Base-by-base conservation (phyloP, 2,113 vertebrate genomes). In the Dinomys branickii region DNA sequence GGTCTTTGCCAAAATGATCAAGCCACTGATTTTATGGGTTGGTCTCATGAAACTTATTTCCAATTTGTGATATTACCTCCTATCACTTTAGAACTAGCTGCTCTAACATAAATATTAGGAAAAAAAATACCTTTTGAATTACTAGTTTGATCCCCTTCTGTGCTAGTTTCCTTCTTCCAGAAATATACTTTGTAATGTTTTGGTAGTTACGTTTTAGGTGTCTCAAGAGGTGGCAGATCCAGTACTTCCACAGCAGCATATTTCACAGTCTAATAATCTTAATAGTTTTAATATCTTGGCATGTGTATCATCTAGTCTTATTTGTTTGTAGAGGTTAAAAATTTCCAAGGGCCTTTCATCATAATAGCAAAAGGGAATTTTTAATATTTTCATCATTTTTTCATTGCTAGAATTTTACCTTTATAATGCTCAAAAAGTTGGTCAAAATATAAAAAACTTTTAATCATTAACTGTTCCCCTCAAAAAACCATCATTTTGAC, bases 241-340 rank as follows among this genome's bases (percentile, higher is more conserved):
- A 86, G 86, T 52, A 92, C 86, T 97, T 97, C 56, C 38, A 96
- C 88, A 35, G 92, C 91, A 94, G 81, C 89, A 90, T 93, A 97
- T 97, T 96, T 97, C 94, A 97, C 83, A 95, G 73, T 90, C 90
- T 96, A 88, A 91, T 98, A 96, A 97, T 94, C 73, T 94, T 96
- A 95, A 96, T 93, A 95, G 91, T 75, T 90, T 91, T 93, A 94
- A 95, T 96, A 96, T 75, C 93, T 86, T 93, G 61, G 50, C 95
- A 97, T 96, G 93, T 93, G 41, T 93, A 97, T 91, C 94, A 97
- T 93, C 30, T 83, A 84, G 38, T 82, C 73, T 91, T 96, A 94
- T 88, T 95, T 97, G 90, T 96, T 96, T 96, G 52, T 94, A 78
- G 92, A 95, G 78, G 81, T 91, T 97, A 89, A 93, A 96, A 50